phyloP scores from a whole-genome alignment of 2,113 vertebrate genomes.

The Rhadina sibilatrix region DNA sequence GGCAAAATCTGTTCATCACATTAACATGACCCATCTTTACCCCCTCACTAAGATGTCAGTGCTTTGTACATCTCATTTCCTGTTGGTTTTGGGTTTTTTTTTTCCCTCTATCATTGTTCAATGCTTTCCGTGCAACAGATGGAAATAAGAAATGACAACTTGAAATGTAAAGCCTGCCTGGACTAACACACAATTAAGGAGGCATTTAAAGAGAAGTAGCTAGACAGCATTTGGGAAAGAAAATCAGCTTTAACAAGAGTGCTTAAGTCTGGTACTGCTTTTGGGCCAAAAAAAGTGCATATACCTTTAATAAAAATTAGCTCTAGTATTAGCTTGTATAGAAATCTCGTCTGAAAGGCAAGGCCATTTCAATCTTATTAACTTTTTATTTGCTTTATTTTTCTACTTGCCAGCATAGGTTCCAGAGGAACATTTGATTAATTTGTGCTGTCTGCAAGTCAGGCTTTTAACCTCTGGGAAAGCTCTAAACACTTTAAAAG shows the following conservation, averaged over 20 bases:
- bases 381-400: slow-evolving; percentile 57
- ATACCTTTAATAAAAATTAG: slow-evolving; percentile 27
- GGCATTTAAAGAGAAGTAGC: slow-evolving; percentile 36
- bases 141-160: slow-evolving; percentile 47
- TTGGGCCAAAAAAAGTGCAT: neutral
- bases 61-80: neutral
- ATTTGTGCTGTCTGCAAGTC: slow-evolving; percentile 50
- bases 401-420: neutral
- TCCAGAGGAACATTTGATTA: slow-evolving; percentile 54
- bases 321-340: neutral
- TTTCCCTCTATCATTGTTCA: neutral
- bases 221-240: slow-evolving; percentile 11
- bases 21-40: neutral
- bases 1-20: neutral
- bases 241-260: neutral
- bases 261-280: neutral
- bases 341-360: slow-evolving; percentile 1
- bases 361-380: slow-evolving; percentile 34
- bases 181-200: slow-evolving; percentile 42
- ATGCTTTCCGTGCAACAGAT: slow-evolving; percentile 30
- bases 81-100: neutral
- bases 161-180: slow-evolving; percentile 3
- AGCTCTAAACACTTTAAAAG: slow-evolving; percentile 46
- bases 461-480: slow-evolving; percentile 55
- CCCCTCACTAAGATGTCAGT: neutral